These are phyloP conservation scores for Anguilla anguilla DNA, from an alignment of 2,797 vertebrate species.

Conservation along the genomic window DNA sequence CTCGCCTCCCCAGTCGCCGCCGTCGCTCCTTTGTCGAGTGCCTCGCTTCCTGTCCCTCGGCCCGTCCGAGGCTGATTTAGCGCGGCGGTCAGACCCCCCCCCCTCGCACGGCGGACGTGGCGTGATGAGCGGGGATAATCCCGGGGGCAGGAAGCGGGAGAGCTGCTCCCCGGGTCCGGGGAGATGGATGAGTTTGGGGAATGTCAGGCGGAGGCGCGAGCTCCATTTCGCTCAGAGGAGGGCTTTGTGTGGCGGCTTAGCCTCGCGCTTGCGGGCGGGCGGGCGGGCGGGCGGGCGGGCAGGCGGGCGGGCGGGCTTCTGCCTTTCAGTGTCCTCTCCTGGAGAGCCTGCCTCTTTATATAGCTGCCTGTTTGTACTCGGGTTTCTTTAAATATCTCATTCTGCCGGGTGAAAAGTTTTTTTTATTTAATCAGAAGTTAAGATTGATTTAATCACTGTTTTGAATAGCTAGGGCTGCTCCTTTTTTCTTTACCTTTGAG, in stretches of 20 bases:
- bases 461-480: background rate
- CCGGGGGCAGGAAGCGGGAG: constrained; percentile 7
- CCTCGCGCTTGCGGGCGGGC: background rate
- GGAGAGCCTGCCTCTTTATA: constrained; percentile 27
- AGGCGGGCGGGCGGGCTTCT: no score
- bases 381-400: background rate
- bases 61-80: constrained; percentile 1
- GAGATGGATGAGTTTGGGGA: constrained; percentile 42
- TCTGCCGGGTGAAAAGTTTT: background rate
- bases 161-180: background rate
- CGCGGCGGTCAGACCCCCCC: background rate
- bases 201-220: constrained; percentile 43
- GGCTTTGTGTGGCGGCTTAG: constrained; percentile 39
- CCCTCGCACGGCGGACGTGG: no score
- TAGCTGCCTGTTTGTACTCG: background rate
- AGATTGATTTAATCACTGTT: background rate
- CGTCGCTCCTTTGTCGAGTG: background rate
- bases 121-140: background rate
- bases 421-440: background rate
- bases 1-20: background rate
- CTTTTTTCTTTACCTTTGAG: background rate
- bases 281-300: no score
- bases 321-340: background rate
- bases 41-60: background rate
- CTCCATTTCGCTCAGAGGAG: constrained; percentile 28